A percentile compares a stretch with the other conserved stretches of the same genome.
These are phyloP conservation scores for Sebastes trivittatus DNA, from an alignment of 2,797 vertebrate species.

Conservation along the genomic window DNA sequence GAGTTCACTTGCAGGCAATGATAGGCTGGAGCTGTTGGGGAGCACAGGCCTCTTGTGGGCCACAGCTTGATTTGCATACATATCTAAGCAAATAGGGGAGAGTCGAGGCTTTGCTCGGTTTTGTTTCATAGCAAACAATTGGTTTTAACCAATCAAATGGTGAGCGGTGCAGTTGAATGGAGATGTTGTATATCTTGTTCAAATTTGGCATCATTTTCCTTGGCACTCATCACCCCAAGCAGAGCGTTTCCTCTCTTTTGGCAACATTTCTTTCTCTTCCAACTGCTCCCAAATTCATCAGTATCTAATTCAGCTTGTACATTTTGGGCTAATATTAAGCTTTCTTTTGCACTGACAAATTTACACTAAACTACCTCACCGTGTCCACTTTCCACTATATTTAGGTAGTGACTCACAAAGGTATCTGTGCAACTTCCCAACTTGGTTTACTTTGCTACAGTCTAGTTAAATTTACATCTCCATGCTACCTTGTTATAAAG, in stretches of 20 bases:
- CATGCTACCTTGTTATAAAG: neutral
- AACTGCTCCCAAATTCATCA: neutral
- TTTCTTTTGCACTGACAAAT: neutral
- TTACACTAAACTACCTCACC: neutral
- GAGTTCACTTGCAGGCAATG: neutral
- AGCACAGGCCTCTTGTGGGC: neutral
- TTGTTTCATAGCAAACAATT: neutral
- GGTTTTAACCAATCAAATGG: neutral
- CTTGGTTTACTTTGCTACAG: neutral
- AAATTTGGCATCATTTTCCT: neutral
- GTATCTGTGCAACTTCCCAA: neutral
- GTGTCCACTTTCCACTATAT: neutral
- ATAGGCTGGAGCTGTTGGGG: conserved; percentile 1
- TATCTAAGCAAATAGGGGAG: neutral
- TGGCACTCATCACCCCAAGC: neutral
- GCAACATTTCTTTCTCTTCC: neutral
- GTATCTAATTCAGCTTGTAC: neutral
- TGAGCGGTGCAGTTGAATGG: neutral
- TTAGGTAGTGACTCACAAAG: too few relatives aligned
- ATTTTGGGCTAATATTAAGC: neutral
- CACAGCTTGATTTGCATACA: conserved; percentile 17
- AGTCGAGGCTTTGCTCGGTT: neutral
- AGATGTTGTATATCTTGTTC: neutral
- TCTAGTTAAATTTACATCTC: neutral
- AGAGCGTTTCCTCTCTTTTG: neutral